Conservation (phyloP, 1,140 invertebrate genomes). For the Coenobita brevimanus region DNA sequence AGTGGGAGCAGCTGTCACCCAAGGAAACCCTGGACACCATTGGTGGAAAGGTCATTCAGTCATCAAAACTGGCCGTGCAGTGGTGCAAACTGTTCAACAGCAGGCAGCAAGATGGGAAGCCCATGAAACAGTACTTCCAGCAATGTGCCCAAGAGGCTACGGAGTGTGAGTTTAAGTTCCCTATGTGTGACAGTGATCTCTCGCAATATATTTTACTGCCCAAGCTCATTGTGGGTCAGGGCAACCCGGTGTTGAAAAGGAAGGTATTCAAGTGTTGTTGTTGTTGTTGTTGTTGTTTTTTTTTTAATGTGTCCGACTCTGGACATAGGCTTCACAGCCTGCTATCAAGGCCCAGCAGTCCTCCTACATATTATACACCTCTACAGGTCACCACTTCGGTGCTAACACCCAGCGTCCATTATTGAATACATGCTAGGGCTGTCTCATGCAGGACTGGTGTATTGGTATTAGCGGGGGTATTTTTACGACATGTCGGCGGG, state of each 20-base stretch:
- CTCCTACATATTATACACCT: too few relatives aligned
- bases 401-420: too few relatives aligned
- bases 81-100: slow-evolving; percentile 6
- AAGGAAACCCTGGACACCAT: slow-evolving; percentile 10
- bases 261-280: not conserved
- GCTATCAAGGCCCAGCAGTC: too few relatives aligned
- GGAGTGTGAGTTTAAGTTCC: slow-evolving; percentile 9
- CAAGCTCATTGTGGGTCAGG: not conserved
- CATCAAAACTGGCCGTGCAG: not conserved
- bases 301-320: too few relatives aligned
- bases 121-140: slow-evolving; percentile 13
- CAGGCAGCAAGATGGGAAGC: not conserved
- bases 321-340: too few relatives aligned
- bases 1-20: not conserved
- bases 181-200: not conserved
- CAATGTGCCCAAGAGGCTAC: not conserved
- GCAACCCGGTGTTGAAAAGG: slow-evolving; percentile 14
- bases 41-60: not conserved
- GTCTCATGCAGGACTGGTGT: too few relatives aligned
- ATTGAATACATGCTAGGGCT: too few relatives aligned
- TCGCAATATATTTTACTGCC: slow-evolving; percentile 21
- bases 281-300: too few relatives aligned
- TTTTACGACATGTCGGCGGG: too few relatives aligned
- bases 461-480: too few relatives aligned
- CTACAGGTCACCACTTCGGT: too few relatives aligned